A percentile compares a stretch with the other conserved stretches of the same genome.
These are phyloP conservation scores for Asteroscopus sphinx DNA, from an alignment of 2,888 invertebrate species.

Conservation along the genomic window DNA sequence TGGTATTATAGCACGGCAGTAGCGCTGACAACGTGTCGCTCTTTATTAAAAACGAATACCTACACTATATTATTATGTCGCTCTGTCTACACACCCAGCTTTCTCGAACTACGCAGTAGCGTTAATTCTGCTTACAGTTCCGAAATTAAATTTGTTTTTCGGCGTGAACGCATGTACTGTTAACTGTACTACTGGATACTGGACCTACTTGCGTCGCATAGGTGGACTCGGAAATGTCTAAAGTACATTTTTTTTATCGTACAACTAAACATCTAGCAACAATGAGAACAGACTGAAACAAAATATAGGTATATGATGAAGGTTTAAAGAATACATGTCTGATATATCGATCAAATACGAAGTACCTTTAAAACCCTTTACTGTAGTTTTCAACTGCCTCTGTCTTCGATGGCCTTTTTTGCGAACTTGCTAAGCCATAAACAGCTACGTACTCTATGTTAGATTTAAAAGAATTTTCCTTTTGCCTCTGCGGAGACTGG, in stretches of 20 bases:
- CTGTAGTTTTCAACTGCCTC: conserved; percentile 2
- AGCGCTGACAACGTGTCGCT: not conserved
- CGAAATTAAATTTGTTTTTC: not conserved
- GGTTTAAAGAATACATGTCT: not conserved
- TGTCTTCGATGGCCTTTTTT: conserved; percentile 9
- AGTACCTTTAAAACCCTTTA: not conserved
- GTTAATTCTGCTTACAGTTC: not conserved
- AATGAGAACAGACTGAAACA: not conserved
- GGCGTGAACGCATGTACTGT: too few species aligned
- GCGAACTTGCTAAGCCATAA: conserved; percentile 8
- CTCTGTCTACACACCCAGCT: too few species aligned
- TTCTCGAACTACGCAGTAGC: too few species aligned
- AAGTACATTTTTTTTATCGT: not conserved
- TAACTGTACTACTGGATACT: too few species aligned
- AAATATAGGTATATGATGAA: too few species aligned
- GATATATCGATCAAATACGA: conserved; percentile 3
- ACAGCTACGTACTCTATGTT: conserved; percentile 12
- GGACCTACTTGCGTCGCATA: not conserved
- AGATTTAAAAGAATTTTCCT: conserved; percentile 28
- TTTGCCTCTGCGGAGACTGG: conserved; percentile 22
- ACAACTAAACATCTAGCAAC: not conserved
- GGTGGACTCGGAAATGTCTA: not conserved
- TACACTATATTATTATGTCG: too few species aligned
- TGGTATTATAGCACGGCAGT: not conserved
- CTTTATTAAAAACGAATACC: not conserved